A percentile compares a stretch with the other conserved stretches of the same genome.
phyloP scores from a whole-genome alignment of 2,113 vertebrate species.

The Chaetops frenatus region DNA sequence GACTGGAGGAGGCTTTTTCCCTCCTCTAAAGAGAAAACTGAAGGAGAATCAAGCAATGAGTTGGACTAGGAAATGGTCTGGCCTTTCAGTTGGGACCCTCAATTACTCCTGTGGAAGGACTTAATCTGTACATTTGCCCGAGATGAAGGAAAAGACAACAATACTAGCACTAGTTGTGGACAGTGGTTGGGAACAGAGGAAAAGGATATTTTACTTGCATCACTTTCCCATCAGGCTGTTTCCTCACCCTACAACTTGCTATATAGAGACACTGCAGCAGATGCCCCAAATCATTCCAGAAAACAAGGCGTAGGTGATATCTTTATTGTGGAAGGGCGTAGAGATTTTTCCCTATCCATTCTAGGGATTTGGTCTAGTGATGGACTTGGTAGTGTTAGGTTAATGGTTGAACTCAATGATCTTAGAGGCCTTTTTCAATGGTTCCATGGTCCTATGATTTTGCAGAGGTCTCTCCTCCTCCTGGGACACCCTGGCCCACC shows the following conservation, averaged over 20 bases:
- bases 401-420: fast-evolving
- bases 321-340: neutral
- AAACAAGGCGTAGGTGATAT: neutral
- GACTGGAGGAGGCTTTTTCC: neutral
- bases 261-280: neutral
- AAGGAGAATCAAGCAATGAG: neutral
- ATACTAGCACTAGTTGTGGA: neutral
- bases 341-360: neutral
- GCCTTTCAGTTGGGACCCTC: neutral
- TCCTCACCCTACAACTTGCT: neutral
- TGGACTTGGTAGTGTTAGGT: neutral
- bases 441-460: neutral
- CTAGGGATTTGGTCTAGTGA: neutral
- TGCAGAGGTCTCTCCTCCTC: neutral
- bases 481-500: neutral
- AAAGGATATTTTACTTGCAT: neutral
- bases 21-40: neutral
- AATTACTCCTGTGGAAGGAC: neutral
- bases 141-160: neutral
- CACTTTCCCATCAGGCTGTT: neutral
- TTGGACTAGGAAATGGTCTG: neutral
- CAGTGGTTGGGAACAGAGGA: neutral
- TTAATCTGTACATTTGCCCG: neutral
- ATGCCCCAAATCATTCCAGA: neutral
- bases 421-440: neutral